Evolutionary conservation across 2,888 invertebrate species (phyloP), one percentile per base, ranked within the genome.

Genomic region (Drosophila pullipes): DNA sequence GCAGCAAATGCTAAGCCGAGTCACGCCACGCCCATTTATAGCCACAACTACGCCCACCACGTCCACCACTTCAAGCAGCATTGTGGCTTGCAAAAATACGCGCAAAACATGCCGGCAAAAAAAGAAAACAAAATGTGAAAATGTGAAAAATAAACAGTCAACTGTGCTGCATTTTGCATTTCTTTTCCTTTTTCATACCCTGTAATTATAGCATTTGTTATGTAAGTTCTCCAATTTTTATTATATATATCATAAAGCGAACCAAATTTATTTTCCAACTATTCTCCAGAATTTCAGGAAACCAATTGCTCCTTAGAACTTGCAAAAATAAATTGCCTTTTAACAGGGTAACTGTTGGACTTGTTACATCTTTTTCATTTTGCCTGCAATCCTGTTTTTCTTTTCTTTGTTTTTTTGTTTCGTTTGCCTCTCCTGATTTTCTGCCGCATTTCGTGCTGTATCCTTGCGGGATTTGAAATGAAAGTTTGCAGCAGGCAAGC

Each of bases 381-480:
- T 64, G 61, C 58, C 55, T 62, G 81, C 63, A 66, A 62, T 65
- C 33, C 77, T 71, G 49, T 60, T 18, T 18, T 57, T 28, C 9
- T 39, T 6, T 63, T 57, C 54, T 59, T 41, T 52, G 58, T 61
- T 61, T 57, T 60, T 59, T 52, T 57, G 57, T 58, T 57, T 44
- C 16, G 13, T 35, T 44, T 61, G 63, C 61, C 65, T 52, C 58
- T 69, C 57, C 83, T 80, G 83, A 80, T 89, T 89, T 83, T 86
- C 71, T 76, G 88, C 82, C 81, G 87, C 89, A 85, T 78, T 83
- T 89, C 73, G 62, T 83, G 62, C 78, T 76, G 83, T 67, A 88
- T 85, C 85, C 90, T 86, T 74, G 81, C 83, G 89, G 91, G 71
- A 87, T 90, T 86, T 78, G 61, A 76, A 82, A 89, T 90, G 90